phyloP scores from a whole-genome alignment of 2,888 invertebrate genomes.

The Sphinx pinastri region DNA sequence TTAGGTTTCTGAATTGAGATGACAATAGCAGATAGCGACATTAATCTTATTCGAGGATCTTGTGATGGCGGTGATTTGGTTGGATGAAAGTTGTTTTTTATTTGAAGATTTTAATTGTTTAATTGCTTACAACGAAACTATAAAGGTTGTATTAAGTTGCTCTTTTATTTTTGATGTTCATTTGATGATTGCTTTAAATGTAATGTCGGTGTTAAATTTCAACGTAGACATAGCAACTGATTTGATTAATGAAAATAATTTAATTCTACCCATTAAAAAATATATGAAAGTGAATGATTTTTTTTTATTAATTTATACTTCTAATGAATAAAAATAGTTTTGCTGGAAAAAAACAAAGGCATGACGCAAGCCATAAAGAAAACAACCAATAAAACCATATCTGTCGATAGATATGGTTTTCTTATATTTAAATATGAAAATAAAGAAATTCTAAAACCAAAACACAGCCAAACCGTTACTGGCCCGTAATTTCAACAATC shows the following conservation, averaged over 20 bases:
- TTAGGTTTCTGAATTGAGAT: conserved; percentile 23
- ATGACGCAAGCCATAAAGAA: too few relatives aligned
- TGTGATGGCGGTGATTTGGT: neutral
- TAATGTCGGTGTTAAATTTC: neutral
- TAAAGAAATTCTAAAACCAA: neutral
- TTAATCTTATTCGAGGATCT: conserved; percentile 13
- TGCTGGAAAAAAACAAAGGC: neutral
- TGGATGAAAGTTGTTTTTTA: conserved; percentile 6
- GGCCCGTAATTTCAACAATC: conserved; percentile 4
- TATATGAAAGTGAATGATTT: too few relatives aligned
- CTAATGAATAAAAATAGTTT: too few relatives aligned
- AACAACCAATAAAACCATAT: neutral
- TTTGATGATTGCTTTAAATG: neutral
- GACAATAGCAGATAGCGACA: conserved; percentile 24
- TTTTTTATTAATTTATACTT: too few relatives aligned
- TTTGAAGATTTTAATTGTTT: conserved; percentile 19
- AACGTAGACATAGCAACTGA: neutral
- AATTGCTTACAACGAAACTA: conserved; percentile 11
- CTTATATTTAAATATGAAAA: too few relatives aligned
- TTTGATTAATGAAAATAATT: neutral
- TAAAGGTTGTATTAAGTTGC: neutral
- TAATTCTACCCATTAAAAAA: too few relatives aligned
- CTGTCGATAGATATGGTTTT: too few relatives aligned
- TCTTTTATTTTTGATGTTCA: neutral
- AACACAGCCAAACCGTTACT: neutral